Evolutionary conservation across 2,797 vertebrate species (phyloP).

Genomic region (Chrosomus eos): DNA sequence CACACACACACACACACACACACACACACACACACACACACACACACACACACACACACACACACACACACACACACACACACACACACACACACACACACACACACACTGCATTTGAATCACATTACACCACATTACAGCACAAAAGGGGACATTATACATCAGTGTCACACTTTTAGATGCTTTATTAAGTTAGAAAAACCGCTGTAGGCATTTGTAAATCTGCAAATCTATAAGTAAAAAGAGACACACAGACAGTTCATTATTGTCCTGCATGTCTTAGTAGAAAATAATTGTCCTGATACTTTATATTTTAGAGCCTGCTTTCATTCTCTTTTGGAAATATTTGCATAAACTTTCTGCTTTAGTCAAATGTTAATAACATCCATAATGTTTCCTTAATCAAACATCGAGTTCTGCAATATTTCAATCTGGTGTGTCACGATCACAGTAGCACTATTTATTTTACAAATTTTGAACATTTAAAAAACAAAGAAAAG

Average conservation of each 20-base stretch:
- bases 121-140: not conserved
- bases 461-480: not conserved
- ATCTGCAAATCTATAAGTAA: too few species aligned
- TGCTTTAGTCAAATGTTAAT: constrained; percentile 17
- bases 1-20: too few species aligned
- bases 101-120: not conserved
- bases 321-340: not conserved
- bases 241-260: too few species aligned
- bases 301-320: not conserved
- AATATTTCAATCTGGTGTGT: not conserved
- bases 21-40: too few species aligned
- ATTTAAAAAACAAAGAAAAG: not conserved
- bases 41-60: not conserved
- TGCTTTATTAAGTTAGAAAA: not conserved
- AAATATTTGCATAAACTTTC: constrained; percentile 10
- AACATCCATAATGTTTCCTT: not conserved
- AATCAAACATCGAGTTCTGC: not conserved
- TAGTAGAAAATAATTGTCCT: not conserved
- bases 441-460: not conserved
- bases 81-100: too few species aligned
- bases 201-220: too few species aligned
- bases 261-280: not conserved
- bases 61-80: not conserved
- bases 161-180: not conserved
- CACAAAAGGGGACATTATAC: not conserved